Evolutionary conservation across 2,797 vertebrate species (phyloP), one percentile per base, ranked within the genome.

Genomic region (Eulemur rubriventer): DNA sequence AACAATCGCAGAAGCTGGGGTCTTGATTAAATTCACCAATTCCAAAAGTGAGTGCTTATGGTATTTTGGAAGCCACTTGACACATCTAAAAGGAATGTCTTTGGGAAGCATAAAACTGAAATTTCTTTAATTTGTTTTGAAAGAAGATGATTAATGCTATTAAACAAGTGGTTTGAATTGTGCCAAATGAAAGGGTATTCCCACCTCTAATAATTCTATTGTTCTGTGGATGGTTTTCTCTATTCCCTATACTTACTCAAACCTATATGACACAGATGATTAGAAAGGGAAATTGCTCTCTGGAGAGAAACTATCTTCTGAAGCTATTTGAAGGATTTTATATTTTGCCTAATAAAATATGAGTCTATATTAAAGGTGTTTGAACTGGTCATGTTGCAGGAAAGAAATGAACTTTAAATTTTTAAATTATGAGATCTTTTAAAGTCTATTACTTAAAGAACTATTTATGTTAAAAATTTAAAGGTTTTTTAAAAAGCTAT

Each of bases 101-200:
- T 81, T 35, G 35, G 79, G 80, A 96, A 87, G 65, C 57, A 70
- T 65, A 75, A 83, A 89, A 81, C 16, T 78, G 38, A 84, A 61
- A 41, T 84, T 91, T 91, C 83, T 89, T 63, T 69, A 33, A 91
- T 94, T 85, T 97, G 69, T 96, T 98, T 94, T 93, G 86, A 94
- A 83, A 94, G 88, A 96, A 97, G 91, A 72, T 70, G 63, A 94
- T 72, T 95, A 95, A 50, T 46, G 52, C 67, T 78, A 6, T 96
- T 94, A 93, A 97, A 89, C 57, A 96, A 96, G 52, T 57, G 33
- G 3, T 95, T 93, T 81, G 72, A 95, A 73, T 88, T 78, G 14
- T 87, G n/a, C 52, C 87, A 69, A 46, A 70, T 84, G 93, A 93
- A 89, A 84, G 65, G 16, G 41, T 94, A 83, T 20, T 87, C 52